Conservation (phyloP, 2,888 invertebrate genomes). For the Trypoxylon attenuatum region DNA sequence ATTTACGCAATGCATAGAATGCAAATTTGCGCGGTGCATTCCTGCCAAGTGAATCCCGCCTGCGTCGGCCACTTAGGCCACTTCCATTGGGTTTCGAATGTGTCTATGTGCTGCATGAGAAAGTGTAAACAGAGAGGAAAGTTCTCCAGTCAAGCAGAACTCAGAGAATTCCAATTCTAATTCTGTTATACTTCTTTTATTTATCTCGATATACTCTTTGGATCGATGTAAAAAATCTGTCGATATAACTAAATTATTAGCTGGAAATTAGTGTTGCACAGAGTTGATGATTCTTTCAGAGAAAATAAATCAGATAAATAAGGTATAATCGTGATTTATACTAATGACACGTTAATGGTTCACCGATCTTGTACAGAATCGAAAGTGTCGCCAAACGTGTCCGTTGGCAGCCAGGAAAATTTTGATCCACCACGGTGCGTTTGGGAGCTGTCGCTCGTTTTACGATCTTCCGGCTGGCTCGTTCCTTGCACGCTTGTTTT, state of each 20-base stretch:
- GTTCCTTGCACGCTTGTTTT: slow-evolving; percentile 32
- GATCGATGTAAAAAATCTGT: too few species aligned
- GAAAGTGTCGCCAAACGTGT: neutral
- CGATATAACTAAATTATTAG: too few species aligned
- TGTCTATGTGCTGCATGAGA: neutral
- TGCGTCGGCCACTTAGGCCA: slow-evolving; percentile 19
- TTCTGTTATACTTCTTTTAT: too few species aligned
- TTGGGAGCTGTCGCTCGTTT: slow-evolving; percentile 28
- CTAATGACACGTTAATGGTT: too few species aligned
- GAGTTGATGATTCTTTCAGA: too few species aligned
- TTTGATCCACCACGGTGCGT: neutral
- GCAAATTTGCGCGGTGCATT: slow-evolving; percentile 64
- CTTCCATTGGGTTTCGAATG: neutral
- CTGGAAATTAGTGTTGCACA: too few species aligned
- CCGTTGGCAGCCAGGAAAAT: neutral
- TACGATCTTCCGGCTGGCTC: slow-evolving; percentile 28
- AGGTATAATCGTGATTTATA: too few species aligned
- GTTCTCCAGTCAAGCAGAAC: neutral
- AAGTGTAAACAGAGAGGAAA: neutral
- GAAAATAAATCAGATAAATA: too few species aligned
- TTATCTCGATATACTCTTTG: too few species aligned
- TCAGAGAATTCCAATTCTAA: too few species aligned
- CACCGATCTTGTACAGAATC: too few species aligned
- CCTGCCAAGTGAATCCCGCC: slow-evolving; percentile 55
- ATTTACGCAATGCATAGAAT: slow-evolving; percentile 63